A percentile compares a stretch with the other conserved stretches of the same genome.
Conservation (phyloP, 2,113 vertebrate species). For the Paradoxurus hermaphroditus region DNA sequence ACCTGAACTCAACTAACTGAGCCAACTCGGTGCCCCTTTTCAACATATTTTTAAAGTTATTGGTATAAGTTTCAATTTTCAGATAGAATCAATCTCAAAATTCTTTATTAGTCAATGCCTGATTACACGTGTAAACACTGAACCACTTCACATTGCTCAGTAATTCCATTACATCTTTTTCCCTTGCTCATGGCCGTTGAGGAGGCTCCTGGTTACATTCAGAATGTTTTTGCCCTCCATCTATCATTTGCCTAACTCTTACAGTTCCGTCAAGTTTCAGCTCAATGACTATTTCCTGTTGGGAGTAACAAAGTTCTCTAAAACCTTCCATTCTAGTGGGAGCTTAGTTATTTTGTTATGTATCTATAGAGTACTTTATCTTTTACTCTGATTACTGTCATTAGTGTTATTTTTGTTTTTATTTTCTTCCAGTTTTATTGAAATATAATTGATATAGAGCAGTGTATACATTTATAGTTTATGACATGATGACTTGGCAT, state of each 20-base stretch:
- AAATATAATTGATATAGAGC: neutral
- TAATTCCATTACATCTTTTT: neutral
- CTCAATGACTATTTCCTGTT: neutral
- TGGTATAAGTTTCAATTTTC: neutral
- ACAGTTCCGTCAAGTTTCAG: neutral
- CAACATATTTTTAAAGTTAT: neutral
- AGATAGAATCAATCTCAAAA: neutral
- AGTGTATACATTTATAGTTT: neutral
- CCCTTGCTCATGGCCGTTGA: neutral
- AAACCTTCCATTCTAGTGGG: neutral
- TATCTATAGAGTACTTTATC: neutral
- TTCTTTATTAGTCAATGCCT: neutral
- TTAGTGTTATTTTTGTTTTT: neutral
- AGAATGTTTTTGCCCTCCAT: neutral
- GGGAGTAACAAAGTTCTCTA: neutral
- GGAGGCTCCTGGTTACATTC: neutral
- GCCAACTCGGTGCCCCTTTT: neutral
- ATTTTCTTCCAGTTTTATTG: neutral
- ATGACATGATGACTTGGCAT: neutral
- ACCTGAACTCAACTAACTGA: no score
- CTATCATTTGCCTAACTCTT: neutral
- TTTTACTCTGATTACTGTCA: no score
- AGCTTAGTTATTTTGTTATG: neutral
- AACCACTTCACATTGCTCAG: neutral
- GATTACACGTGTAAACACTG: neutral